A percentile compares a stretch with the other conserved stretches of the same genome.
Evolutionary conservation across 2,113 vertebrate genomes (phyloP).

Genomic region (Dryoscopus gambensis): DNA sequence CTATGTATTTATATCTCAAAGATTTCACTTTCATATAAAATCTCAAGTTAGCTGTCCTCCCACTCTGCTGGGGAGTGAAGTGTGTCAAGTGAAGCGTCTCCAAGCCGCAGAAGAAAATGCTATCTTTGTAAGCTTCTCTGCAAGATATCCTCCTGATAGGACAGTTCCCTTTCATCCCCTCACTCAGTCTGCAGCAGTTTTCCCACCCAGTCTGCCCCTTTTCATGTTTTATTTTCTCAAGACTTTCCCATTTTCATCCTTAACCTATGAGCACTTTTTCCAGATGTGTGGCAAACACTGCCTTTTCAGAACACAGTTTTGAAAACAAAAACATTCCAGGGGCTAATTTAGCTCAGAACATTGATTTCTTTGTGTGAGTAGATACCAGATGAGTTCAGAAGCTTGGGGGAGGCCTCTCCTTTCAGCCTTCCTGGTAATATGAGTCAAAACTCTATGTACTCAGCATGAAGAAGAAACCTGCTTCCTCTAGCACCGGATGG

Average conservation of each 20-base stretch:
- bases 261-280: slow-evolving; percentile 64
- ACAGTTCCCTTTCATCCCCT: background rate
- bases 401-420: slow-evolving; percentile 40
- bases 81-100: background rate
- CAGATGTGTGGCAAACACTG: slow-evolving; percentile 67
- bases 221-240: slow-evolving; percentile 66
- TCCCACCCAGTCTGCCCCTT: slow-evolving; percentile 39
- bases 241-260: background rate
- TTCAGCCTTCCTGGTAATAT: slow-evolving; percentile 49
- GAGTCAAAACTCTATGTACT: slow-evolving; percentile 53
- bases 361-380: slow-evolving; percentile 48
- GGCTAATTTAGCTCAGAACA: slow-evolving; percentile 64
- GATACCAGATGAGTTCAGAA: slow-evolving; percentile 68
- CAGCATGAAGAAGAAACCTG: slow-evolving; percentile 57
- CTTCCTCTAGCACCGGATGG: slow-evolving; percentile 21
- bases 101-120: slow-evolving; percentile 17
- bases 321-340: slow-evolving; percentile 67
- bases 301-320: slow-evolving; percentile 54
- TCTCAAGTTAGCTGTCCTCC: slow-evolving; percentile 45
- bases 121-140: slow-evolving; percentile 27
- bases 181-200: background rate
- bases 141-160: background rate
- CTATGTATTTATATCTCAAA: slow-evolving; percentile 31
- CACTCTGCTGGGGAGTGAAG: slow-evolving; percentile 54
- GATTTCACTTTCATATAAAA: slow-evolving; percentile 35